phyloP scores from a whole-genome alignment of 2,888 invertebrate genomes.

The Coelopa pilipes region DNA sequence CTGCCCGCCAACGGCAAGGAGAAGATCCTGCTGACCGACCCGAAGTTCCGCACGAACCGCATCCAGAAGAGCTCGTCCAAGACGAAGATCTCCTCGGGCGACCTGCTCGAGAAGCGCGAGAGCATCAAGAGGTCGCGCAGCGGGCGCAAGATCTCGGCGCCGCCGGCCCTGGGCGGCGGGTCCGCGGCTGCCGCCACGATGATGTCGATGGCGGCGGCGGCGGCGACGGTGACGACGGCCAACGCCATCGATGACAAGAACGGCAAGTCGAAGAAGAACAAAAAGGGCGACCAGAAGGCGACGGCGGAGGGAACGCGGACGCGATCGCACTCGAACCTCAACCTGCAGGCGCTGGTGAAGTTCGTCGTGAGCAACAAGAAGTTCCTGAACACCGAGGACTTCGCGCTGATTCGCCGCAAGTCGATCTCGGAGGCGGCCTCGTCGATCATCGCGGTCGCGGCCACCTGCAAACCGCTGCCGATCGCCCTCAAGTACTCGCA shows the following conservation, averaged over 20 bases:
- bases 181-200: background rate
- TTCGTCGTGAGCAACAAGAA: slow-evolving; percentile 59
- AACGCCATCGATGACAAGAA: slow-evolving; percentile 28
- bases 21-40: slow-evolving; percentile 60
- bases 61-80: slow-evolving; percentile 63
- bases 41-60: slow-evolving; percentile 62
- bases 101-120: slow-evolving; percentile 54
- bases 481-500: slow-evolving; percentile 52
- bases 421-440: slow-evolving; percentile 56
- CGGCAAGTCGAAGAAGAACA: slow-evolving; percentile 36
- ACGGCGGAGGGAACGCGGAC: slow-evolving; percentile 36
- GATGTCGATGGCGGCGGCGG: slow-evolving; percentile 24
- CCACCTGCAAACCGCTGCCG: slow-evolving; percentile 51
- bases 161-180: slow-evolving; percentile 42
- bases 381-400: slow-evolving; percentile 56
- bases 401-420: slow-evolving; percentile 58
- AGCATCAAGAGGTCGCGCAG: slow-evolving; percentile 52
- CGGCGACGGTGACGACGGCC: slow-evolving; percentile 34
- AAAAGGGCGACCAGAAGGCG: slow-evolving; percentile 38
- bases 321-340: slow-evolving; percentile 55
- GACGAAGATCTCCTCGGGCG: slow-evolving; percentile 51
- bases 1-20: slow-evolving; percentile 55
- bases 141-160: slow-evolving; percentile 54
- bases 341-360: slow-evolving; percentile 60
- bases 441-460: slow-evolving; percentile 52